These are phyloP conservation scores for Calosoma granatense DNA, from an alignment of 1,140 invertebrate species.

Conservation along the genomic window DNA sequence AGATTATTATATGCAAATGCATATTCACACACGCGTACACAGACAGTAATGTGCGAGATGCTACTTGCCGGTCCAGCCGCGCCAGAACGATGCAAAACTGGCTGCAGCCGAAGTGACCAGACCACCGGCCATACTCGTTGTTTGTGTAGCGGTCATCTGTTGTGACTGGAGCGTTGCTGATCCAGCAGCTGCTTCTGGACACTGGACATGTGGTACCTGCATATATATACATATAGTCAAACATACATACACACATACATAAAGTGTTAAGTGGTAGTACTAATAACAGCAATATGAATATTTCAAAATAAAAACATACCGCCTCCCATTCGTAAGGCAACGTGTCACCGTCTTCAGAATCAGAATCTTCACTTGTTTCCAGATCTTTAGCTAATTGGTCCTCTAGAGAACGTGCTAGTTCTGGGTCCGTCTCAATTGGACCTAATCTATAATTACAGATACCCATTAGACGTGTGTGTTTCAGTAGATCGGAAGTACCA, in stretches of 20 bases:
- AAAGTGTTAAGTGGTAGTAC: too few species aligned
- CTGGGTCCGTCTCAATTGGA: constrained; percentile 44
- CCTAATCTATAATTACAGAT: constrained; percentile 37
- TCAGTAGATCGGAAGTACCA: too few species aligned
- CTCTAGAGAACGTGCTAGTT: constrained; percentile 44
- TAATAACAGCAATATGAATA: too few species aligned
- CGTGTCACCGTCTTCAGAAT: constrained; percentile 55
- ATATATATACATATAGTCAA: too few species aligned
- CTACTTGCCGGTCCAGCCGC: constrained; percentile 48
- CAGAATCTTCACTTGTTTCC: constrained; percentile 49
- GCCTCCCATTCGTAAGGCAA: constrained; percentile 58
- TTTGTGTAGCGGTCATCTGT: constrained; percentile 39
- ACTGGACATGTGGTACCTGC: constrained; percentile 46
- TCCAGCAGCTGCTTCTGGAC: constrained; percentile 36
- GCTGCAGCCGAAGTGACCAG: constrained; percentile 57
- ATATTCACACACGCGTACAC: too few species aligned
- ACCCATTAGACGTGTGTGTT: too few species aligned
- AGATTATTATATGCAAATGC: too few species aligned
- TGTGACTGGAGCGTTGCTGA: constrained; percentile 25
- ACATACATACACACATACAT: too few species aligned
- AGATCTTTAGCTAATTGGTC: constrained; percentile 46
- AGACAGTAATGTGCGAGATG: too few species aligned
- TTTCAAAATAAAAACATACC: too few species aligned
- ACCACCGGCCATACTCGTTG: constrained; percentile 48
- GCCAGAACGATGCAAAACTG: constrained; percentile 57